Base-by-base conservation (phyloP, 2,797 vertebrate genomes). In the Labeo calbasu region DNA sequence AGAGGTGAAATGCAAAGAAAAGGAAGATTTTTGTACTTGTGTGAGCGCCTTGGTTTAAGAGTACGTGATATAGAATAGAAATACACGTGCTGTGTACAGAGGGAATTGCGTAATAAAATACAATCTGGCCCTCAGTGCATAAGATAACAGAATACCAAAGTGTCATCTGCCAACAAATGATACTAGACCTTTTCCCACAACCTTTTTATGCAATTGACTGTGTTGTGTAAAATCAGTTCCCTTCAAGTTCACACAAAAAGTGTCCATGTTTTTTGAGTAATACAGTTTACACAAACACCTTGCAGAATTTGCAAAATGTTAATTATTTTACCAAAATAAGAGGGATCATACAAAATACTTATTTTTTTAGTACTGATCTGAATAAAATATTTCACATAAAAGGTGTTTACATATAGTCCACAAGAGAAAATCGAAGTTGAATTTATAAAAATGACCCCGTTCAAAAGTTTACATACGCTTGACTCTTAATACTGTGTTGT, bases 151-250 rank as follows among this genome's bases (percentile, higher is more conserved):
- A 68, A 68, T 55, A 57, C 65, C 78, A 40, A 23, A 43, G 78
- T 69, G 78, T 70, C 65, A 55, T 46, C 36, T 48, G 40, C 40
- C 61, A 48, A 63, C 75, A 77, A 55, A 55, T 55, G 17, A 66
- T 79, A 51, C 61, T 66, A 32, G 25, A 66, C 43, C 61, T 79
- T 75, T 79, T 79, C 77, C 51, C 77, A 66, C 77, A 66, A 79
- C 25, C 46, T 28, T 77, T 43, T 46, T 43, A 36, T 48, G 57
- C 57, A 65, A 36, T 66, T 28, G 15, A 46, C 15, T 32, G 15
- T 32, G 25, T 48, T 13, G 61, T 79, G 13, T 28, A 9, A 28
- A 66, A 5, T 66, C 59, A 9, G 53, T 36, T 13, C 1, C 70
- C 17, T 13, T 77, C 13, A 77, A 40, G 51, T 59, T 51, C 19